Evolutionary conservation across 2,888 invertebrate genomes (phyloP).

Genomic region (Sipha maydis): DNA sequence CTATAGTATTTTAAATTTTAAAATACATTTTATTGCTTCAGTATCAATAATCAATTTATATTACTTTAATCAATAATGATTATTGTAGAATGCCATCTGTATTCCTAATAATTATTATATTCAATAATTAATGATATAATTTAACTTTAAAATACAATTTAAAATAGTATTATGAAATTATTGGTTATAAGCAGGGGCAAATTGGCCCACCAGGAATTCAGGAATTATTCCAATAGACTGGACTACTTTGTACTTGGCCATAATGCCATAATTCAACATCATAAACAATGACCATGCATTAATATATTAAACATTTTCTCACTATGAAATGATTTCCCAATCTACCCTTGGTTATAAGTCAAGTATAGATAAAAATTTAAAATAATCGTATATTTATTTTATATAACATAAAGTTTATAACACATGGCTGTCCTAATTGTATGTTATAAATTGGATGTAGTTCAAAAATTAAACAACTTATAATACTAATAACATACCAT

Average conservation of each 20-base stretch:
- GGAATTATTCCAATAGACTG: no score
- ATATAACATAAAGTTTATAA: not conserved
- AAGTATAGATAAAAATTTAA: not conserved
- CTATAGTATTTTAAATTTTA: not conserved
- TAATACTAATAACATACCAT: constrained; percentile 8
- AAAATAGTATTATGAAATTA: constrained; percentile 16
- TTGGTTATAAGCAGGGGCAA: not conserved
- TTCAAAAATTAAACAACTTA: not conserved
- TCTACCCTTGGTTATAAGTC: not conserved
- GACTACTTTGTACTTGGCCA: no score
- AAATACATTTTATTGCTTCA: constrained; percentile 37
- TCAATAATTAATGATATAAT: not conserved
- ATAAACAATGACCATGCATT: no score
- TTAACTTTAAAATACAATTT: constrained; percentile 12
- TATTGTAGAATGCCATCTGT: not conserved
- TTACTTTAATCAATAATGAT: not conserved
- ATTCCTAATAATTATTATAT: not conserved
- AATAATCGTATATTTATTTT: constrained; percentile 28
- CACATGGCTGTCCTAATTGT: not conserved
- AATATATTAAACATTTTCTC: no score
- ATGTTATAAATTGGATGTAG: not conserved
- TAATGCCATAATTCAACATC: no score
- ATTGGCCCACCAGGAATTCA: no score
- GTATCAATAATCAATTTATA: not conserved
- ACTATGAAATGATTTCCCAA: no score